These are phyloP conservation scores for Paralichthys olivaceus DNA, from an alignment of 2,113 vertebrate genomes.

Conservation along the genomic window DNA sequence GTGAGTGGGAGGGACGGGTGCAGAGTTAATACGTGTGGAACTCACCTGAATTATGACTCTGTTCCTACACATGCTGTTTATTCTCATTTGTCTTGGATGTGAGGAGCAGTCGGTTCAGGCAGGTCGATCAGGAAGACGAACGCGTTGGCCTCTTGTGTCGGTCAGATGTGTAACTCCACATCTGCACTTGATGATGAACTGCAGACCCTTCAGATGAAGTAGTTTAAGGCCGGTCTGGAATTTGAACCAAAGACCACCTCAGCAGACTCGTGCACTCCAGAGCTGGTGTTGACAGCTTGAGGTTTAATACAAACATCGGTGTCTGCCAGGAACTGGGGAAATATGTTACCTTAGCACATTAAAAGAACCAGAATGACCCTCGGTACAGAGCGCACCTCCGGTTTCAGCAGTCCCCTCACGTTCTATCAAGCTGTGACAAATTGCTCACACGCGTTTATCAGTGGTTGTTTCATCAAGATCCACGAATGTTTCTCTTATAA, in stretches of 20 bases:
- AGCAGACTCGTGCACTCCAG: background rate
- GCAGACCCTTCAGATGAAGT: background rate
- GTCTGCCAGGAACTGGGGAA: background rate
- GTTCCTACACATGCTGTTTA: background rate
- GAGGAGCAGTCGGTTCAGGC: background rate
- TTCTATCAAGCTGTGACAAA: too few species aligned
- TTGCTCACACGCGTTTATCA: too few species aligned
- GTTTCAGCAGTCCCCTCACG: too few species aligned
- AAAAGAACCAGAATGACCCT: background rate
- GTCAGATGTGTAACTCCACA: slow-evolving; percentile 4
- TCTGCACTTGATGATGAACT: background rate
- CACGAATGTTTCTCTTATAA: too few species aligned
- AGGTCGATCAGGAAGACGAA: background rate
- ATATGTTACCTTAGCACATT: background rate
- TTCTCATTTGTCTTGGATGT: background rate
- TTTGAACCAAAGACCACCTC: background rate
- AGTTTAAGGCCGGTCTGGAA: background rate
- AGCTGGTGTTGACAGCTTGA: background rate
- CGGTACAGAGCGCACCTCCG: too few species aligned
- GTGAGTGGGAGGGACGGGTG: slow-evolving; percentile 56
- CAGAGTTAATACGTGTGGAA: slow-evolving; percentile 33
- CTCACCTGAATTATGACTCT: slow-evolving; percentile 46
- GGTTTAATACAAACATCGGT: background rate
- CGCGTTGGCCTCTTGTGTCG: background rate
- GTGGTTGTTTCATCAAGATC: too few species aligned